phyloP scores from a whole-genome alignment of 2,113 vertebrate species.

The Cinclus mexicanus region DNA sequence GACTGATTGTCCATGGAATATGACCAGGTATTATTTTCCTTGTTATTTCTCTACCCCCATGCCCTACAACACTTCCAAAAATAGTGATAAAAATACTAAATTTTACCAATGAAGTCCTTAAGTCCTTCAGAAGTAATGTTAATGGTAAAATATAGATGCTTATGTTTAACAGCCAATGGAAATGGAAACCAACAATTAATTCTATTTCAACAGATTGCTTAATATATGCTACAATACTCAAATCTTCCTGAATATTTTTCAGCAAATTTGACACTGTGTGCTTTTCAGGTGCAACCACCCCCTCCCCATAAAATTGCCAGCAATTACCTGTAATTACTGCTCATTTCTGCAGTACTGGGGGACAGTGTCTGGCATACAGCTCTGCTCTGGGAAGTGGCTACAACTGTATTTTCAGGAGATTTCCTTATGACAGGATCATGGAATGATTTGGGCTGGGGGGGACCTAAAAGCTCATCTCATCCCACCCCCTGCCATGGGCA shows the following conservation, averaged over 20 bases:
- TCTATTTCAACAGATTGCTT: not conserved
- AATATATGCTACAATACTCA: not conserved
- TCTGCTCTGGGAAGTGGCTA: not conserved
- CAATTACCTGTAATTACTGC: not conserved
- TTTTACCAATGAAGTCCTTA: not conserved
- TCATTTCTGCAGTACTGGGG: not conserved
- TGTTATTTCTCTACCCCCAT: not conserved
- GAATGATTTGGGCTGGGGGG: not conserved
- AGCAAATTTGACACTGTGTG: not conserved
- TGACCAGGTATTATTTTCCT: not conserved
- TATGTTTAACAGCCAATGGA: not conserved
- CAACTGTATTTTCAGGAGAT: not conserved
- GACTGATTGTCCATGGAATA: not conserved
- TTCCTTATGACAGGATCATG: not conserved
- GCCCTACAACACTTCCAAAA: not conserved
- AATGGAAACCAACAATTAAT: not conserved
- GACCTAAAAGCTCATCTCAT: not conserved
- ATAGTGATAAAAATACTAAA: not conserved
- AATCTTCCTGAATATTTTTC: not conserved
- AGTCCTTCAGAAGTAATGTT: not conserved
- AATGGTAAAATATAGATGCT: not conserved
- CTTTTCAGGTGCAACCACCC: not conserved
- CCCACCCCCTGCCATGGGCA: not conserved
- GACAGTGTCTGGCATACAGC: not conserved
- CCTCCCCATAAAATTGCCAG: not conserved